Evolutionary conservation across 2,113 vertebrate species (phyloP).

Genomic region (Diglossa brunneiventris): DNA sequence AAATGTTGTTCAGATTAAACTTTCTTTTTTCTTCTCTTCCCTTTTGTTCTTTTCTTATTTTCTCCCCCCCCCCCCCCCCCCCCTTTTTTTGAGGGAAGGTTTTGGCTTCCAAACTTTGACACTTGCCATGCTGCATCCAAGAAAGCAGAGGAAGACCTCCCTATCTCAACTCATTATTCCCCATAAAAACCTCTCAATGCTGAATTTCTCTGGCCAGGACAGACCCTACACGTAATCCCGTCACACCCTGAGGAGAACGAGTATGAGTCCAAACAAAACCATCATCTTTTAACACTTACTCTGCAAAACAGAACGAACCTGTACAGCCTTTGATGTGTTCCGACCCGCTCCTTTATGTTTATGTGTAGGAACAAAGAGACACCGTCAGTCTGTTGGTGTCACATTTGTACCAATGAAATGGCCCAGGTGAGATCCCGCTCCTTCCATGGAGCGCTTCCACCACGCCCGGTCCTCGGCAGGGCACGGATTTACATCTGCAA

Average conservation of each 20-base stretch:
- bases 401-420: neutral
- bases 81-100: neutral
- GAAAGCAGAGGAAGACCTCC: neutral
- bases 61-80: too few relatives aligned
- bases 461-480: neutral
- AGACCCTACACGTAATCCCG: rapidly evolving
- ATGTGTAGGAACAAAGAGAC: rapidly evolving
- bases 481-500: rapidly evolving
- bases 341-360: neutral
- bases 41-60: too few relatives aligned
- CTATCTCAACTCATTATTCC: rapidly evolving
- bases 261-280: neutral
- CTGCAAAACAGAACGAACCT: neutral
- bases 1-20: neutral
- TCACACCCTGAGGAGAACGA: neutral
- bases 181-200: neutral
- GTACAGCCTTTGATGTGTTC: neutral
- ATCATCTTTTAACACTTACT: neutral
- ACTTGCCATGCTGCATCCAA: neutral
- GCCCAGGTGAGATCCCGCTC: neutral
- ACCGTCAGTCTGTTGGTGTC: rapidly evolving
- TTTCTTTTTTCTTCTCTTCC: neutral
- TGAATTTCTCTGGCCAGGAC: neutral
- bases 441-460: neutral
- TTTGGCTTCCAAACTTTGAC: neutral